Base-by-base conservation (phyloP, 2,113 vertebrate species). In the Rhinolophus ferrumequinum region DNA sequence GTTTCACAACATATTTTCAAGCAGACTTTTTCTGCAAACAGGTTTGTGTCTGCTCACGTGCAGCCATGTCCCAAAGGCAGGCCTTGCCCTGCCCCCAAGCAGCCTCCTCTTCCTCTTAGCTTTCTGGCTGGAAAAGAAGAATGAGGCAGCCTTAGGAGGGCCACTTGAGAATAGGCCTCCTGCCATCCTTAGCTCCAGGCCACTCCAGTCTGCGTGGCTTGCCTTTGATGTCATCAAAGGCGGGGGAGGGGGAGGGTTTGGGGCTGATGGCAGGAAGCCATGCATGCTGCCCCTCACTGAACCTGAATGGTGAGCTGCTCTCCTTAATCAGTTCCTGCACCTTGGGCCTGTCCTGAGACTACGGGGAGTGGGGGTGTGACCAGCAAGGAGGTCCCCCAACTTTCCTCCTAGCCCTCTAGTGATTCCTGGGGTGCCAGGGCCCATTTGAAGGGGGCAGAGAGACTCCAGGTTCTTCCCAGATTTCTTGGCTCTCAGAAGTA, bases 1-100 rank as follows among this genome's bases (percentile, higher is more conserved):
- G 28, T 83, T 93, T 93, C 97, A 97, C 92, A 97, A 97, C 94
- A 83, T 50, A 52, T 97, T 97, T 97, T 94, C 82, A 96, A 93
- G 44, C 70, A 86, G 86, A 81, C 88, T 64, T 95, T 95, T 96
- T 62, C 81, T 86, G 94, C 86, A 96, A 93, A 83, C 54, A 38
- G 85, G 88, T 97, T 96, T 8, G 0, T 66, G 77, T 82, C 62
- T 38, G 38, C 33, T 13, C 41, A 47, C 47, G 14, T 18, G 90
- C 58, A 81, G 44, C 1, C 33, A 4, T 6, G 22, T 64, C 94
- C 86, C 76, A 67, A 11, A 73, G 66, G 7, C 47, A 64, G 75
- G n/a, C 8, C 50, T 11, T 2, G 30, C 44, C 24, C 52, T 0
- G 0, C 21, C 21, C 22, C 2, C 1, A 26, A 62, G 8, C 41